Evolutionary conservation across 2,797 vertebrate species (phyloP).

Genomic region (Sebastes umbrosus): DNA sequence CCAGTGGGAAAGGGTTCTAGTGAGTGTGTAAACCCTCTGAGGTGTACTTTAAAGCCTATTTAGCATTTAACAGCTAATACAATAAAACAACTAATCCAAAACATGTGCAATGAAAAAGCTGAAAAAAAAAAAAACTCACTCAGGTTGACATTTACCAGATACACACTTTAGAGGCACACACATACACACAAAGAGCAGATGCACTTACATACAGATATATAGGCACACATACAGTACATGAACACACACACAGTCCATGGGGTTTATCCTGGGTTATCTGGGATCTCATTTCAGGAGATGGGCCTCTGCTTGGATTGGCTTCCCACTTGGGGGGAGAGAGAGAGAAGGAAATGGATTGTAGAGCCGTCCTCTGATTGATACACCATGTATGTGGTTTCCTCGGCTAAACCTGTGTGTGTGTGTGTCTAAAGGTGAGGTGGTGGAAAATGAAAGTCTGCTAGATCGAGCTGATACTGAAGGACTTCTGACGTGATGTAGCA

Average conservation of each 20-base stretch:
- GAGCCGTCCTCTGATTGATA: constrained; percentile 29
- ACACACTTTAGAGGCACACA: neutral
- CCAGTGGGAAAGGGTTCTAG: neutral
- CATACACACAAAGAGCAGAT: neutral
- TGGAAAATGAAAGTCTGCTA: constrained; percentile 15
- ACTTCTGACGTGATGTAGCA: neutral
- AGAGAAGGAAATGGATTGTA: constrained; percentile 11
- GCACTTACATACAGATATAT: neutral
- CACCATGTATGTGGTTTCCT: constrained; percentile 29
- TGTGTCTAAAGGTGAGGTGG: neutral
- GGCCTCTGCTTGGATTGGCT: constrained; percentile 14
- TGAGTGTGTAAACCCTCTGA: neutral
- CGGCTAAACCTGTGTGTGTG: neutral
- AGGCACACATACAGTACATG: neutral
- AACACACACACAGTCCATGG: neutral
- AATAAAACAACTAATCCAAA: constrained; percentile 10
- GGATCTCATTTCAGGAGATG: constrained; percentile 41
- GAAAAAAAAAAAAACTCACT: neutral
- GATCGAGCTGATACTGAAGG: neutral
- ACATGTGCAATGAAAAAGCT: neutral
- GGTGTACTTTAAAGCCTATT: constrained; percentile 4
- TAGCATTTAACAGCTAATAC: neutral
- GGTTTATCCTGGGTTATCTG: constrained; percentile 5
- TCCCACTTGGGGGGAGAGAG: constrained; percentile 1
- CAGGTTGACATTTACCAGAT: neutral